Evolutionary conservation across 2,797 vertebrate species (phyloP).

Genomic region (Phylloscopus collybita): DNA sequence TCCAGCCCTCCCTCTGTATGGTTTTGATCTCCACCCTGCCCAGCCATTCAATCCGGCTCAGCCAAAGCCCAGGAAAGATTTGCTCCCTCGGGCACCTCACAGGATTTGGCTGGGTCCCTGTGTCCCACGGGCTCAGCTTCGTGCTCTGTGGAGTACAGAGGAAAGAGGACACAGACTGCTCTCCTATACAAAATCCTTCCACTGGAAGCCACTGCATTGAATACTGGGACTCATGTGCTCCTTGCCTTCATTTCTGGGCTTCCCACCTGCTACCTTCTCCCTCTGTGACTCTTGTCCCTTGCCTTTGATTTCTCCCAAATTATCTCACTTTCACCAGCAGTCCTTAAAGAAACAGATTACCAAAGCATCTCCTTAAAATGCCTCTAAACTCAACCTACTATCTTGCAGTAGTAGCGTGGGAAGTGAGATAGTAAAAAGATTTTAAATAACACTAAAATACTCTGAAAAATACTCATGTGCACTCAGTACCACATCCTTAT

Average conservation of each 20-base stretch:
- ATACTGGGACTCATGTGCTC: too few relatives aligned
- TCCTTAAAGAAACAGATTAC: background rate
- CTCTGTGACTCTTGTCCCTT: background rate
- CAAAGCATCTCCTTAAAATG: background rate
- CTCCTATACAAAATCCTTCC: background rate
- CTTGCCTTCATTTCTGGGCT: background rate
- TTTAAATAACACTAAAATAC: background rate
- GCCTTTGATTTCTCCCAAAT: background rate
- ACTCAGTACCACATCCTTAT: background rate
- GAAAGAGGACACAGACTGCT: background rate
- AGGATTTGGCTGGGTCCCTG: background rate
- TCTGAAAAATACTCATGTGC: background rate
- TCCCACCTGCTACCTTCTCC: background rate
- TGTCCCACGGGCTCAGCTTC: fast-evolving
- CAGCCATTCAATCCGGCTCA: background rate
- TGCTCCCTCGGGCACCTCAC: background rate
- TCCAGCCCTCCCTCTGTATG: background rate
- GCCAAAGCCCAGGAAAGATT: background rate
- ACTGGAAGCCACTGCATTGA: background rate
- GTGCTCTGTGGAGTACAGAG: background rate
- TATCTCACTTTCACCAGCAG: background rate
- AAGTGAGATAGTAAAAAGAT: background rate
- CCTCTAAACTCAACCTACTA: background rate
- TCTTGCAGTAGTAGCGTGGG: background rate
- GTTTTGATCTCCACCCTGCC: background rate